Percentiles rank a stretch among this genome's conserved stretches.
phyloP scores from a whole-genome alignment of 2,113 vertebrate genomes.

The Halcyon senegalensis region DNA sequence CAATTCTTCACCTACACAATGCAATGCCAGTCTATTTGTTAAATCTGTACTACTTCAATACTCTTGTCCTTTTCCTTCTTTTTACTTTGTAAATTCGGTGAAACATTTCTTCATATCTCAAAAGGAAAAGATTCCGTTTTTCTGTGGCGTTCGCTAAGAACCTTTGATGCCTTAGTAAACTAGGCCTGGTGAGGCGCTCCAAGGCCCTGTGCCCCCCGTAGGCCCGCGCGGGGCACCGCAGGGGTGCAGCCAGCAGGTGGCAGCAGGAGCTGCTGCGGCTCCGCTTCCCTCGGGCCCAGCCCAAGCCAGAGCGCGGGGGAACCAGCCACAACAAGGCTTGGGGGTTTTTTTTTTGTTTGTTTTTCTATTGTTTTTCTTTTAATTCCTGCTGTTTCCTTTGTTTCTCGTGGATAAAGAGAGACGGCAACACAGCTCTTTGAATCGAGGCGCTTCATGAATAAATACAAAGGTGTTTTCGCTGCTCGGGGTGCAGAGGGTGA shows the following conservation, averaged over 20 bases:
- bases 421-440: neutral
- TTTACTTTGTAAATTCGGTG: neutral
- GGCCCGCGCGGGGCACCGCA: neutral
- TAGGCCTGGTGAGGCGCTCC: neutral
- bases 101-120: neutral
- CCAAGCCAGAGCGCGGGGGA: too few species aligned
- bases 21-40: neutral
- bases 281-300: too few species aligned
- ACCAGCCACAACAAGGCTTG: too few species aligned
- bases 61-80: neutral
- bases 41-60: neutral
- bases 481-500: neutral
- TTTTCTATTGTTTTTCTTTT: neutral
- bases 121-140: neutral
- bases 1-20: neutral
- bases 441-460: fast-evolving
- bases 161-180: too few species aligned
- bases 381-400: neutral
- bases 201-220: neutral
- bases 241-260: neutral
- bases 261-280: neutral
- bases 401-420: neutral
- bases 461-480: fast-evolving
- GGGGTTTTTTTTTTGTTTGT: too few species aligned
- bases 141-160: neutral